Evolutionary conservation across 2,113 vertebrate species (phyloP), one percentile per base, ranked within the genome.

Genomic region (Nipponia nippon): DNA sequence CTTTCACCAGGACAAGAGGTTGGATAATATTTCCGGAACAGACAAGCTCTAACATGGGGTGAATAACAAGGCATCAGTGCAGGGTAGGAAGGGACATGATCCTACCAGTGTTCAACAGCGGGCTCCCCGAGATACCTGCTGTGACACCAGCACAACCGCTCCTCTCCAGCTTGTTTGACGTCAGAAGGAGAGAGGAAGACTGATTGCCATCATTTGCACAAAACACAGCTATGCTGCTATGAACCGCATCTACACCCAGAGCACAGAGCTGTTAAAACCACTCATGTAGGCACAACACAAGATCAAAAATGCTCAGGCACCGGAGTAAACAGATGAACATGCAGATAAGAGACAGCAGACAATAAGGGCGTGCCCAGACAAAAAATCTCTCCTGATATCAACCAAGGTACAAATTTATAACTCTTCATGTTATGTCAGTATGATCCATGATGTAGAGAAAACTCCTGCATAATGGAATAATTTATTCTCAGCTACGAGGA

Each of bases 1-100:
- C 22, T 63, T 9, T 11, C 23, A 5, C 2, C 20, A 21, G 50
- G 23, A 29, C 4, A 34, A 6, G 29, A 50, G 34, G 6, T 1
- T 0, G 18, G 42, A 4, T 9, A 8, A 1, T 2, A 6, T 15
- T 9, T 40, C 10, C 30, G 4, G 38, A 40, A 13, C 1, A 30
- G 13, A 13, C 5, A 7, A 5, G 32, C 1, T 19, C 40, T 8
- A 21, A 11, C 2, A 1, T 0, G 9, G 42, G 46, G 8, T 0
- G 0, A n/a, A 3, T 1, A 19, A 7, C 21, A 7, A 1, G 0
- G 42, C 22, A 3, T 1, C 5, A 2, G 26, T 2, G 19, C 16
- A 4, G 23, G 18, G 40, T 3, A 17, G 32, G 34, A 71, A 47
- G 71, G 52, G 40, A n/a, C 3, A 2, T 0, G 0, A 25, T 13